phyloP scores from a whole-genome alignment of 2,113 vertebrate species.

The Delphinus delphis region DNA sequence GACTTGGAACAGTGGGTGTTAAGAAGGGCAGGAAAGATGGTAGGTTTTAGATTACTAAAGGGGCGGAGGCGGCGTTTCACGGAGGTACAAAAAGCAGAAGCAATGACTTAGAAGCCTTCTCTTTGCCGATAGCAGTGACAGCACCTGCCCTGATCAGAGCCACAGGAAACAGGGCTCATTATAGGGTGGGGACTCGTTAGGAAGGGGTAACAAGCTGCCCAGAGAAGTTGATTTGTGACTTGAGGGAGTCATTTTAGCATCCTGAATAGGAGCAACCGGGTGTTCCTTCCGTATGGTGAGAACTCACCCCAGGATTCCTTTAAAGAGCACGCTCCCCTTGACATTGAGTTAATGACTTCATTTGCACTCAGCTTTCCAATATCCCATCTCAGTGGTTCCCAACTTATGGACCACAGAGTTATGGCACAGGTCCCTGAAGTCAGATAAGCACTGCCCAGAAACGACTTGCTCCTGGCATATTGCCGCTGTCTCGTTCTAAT shows the following conservation, averaged over 20 bases:
- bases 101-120: neutral
- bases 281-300: neutral
- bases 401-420: slow-evolving; percentile 54
- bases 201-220: neutral
- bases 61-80: neutral
- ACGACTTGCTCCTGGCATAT: neutral
- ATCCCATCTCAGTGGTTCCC: slow-evolving; percentile 68
- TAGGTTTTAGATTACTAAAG: neutral
- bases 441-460: slow-evolving; percentile 33
- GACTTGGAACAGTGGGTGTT: neutral
- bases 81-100: neutral
- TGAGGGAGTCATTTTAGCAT: neutral
- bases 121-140: neutral
- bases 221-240: neutral
- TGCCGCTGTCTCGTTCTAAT: slow-evolving; percentile 34
- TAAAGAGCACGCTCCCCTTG: no score
- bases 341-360: slow-evolving; percentile 61
- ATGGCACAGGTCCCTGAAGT: slow-evolving; percentile 43
- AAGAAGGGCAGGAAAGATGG: neutral
- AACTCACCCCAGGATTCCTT: slow-evolving; percentile 27
- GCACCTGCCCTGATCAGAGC: neutral
- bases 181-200: neutral
- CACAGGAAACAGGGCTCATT: neutral
- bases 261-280: neutral
- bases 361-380: slow-evolving; percentile 66